Evolutionary conservation across 2,113 vertebrate species (phyloP), one percentile per base, ranked within the genome.

Genomic region (Cathartes aura): DNA sequence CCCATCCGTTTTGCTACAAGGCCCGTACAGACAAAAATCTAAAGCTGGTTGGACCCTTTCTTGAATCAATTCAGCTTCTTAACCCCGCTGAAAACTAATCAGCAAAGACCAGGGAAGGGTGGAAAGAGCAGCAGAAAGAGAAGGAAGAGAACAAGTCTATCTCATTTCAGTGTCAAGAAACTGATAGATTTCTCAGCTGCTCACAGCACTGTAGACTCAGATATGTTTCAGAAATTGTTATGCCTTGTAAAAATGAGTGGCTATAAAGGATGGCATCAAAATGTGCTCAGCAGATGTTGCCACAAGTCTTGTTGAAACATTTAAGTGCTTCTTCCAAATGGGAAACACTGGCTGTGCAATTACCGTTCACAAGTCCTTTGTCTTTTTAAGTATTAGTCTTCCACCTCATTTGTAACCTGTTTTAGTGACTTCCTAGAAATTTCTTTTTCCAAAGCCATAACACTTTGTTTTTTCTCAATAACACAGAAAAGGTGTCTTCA

Each of bases 201-300:
- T 70, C 0, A 2, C 42, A 87, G 50, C 22, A 62, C 11, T 87
- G 55, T 66, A 81, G 59, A 21, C n/a, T 82, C 47, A 87, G 30
- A 48, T 74, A 66, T 1, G 29, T 81, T 82, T 67, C 73, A 70
- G 66, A 91, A 93, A 93, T 2, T 8, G 52, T 23, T 48, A 48
- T 55, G 52, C 9, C 36, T 85, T 67, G 29, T 71, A 79, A 87
- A 96, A 87, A 88, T 63, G 34, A 72, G 43, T 52, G 62, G 55
- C n/a, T 85, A 38, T 79, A 87, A 94, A 74, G 42, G 32, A 74
- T 87, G 52, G 50, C 64, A 95, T 63, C 87, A 90, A 83, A 74
- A 94, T 82, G 74, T 90, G 59, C 24, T 94, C 73, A 79, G 88
- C 82, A 91, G 87, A 85, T 79, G 70, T 22, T 91, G 78, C 32